phyloP scores from a whole-genome alignment of 2,113 vertebrate species.

The Romanogobio albipinnatus region DNA sequence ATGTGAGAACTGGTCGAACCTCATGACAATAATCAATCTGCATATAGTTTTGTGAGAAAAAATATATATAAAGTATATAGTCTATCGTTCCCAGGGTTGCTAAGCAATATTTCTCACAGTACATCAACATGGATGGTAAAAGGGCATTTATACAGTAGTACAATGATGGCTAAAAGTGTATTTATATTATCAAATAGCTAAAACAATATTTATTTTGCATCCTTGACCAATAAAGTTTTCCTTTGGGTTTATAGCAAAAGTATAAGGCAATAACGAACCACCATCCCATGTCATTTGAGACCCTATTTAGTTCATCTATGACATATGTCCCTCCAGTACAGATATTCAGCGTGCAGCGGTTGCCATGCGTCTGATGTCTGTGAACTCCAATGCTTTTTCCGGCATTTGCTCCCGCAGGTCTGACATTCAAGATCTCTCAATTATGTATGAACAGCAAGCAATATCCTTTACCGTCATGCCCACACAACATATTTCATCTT shows the following conservation, averaged over 20 bases:
- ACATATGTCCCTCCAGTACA: slow-evolving; percentile 54
- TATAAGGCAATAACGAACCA: background rate
- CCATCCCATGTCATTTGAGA: background rate
- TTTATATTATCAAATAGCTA: background rate
- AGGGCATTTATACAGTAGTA: background rate
- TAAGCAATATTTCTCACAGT: background rate
- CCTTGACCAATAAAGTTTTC: background rate
- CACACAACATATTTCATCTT: slow-evolving; percentile 84
- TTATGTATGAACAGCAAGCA: slow-evolving; percentile 85
- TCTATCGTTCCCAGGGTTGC: background rate
- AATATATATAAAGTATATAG: background rate
- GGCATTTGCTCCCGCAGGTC: slow-evolving; percentile 80
- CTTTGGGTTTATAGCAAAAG: background rate
- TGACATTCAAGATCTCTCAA: slow-evolving; percentile 85
- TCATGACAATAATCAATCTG: background rate
- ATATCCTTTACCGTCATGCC: slow-evolving; percentile 84
- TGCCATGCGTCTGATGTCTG: slow-evolving; percentile 65
- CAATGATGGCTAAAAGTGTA: background rate
- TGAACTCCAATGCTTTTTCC: slow-evolving; percentile 74
- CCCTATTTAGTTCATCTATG: slow-evolving; percentile 29
- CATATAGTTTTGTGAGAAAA: background rate
- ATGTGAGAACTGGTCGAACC: background rate
- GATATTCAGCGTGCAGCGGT: slow-evolving; percentile 44
- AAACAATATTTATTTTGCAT: background rate
- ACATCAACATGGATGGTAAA: background rate